These are phyloP conservation scores for Physocephala rufipes DNA, from an alignment of 2,888 invertebrate species.

Conservation along the genomic window DNA sequence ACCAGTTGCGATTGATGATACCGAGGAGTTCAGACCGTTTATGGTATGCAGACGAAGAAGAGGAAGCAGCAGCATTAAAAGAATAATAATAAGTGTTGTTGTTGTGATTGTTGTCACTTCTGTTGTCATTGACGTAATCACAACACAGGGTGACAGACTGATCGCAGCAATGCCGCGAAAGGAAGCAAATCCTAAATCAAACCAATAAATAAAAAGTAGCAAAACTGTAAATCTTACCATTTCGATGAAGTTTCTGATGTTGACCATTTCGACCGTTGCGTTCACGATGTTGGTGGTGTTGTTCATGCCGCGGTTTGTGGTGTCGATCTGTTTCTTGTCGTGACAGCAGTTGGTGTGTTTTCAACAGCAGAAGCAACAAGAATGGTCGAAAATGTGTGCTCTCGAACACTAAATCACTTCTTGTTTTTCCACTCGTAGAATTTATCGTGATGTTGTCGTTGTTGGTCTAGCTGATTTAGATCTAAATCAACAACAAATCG, in stretches of 20 bases:
- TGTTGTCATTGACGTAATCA: constrained; percentile 11
- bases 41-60: not conserved
- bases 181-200: constrained; percentile 8
- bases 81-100: not conserved
- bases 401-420: constrained; percentile 24
- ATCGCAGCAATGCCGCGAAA: constrained; percentile 10
- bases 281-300: constrained; percentile 14
- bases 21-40: not conserved
- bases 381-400: constrained; percentile 18
- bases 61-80: not conserved
- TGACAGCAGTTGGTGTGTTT: not conserved
- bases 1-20: not conserved
- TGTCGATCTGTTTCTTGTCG: constrained; percentile 24
- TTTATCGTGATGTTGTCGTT: constrained; percentile 31
- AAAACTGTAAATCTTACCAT: constrained; percentile 49
- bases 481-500: not conserved
- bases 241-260: constrained; percentile 53
- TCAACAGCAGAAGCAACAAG: constrained; percentile 28
- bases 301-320: constrained; percentile 35
- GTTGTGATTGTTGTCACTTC: not conserved
- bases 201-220: not conserved
- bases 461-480: not conserved
- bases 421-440: constrained; percentile 35
- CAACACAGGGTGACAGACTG: too few species aligned
- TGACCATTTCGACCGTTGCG: constrained; percentile 45